Evolutionary conservation across 2,888 invertebrate species (phyloP), one percentile per base, ranked within the genome.

Genomic region (Athripsodes cinereus): DNA sequence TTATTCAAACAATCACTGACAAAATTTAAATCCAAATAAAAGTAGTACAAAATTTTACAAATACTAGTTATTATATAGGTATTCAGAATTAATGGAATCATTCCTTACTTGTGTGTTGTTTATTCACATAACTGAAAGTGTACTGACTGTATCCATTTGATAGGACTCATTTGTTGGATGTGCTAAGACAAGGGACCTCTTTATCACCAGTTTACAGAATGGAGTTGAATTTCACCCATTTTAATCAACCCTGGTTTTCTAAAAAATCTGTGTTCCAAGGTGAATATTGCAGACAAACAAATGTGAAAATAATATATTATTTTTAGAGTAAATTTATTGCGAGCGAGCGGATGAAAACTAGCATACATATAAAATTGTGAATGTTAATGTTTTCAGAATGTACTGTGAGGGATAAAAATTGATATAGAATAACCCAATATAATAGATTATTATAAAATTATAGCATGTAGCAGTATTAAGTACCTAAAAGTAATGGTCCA

Each of bases 181-280:
- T 60, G 61, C 63, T 52, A 18, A 34, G 58, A 61, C 63, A 63
- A 61, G 63, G 63, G 63, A 63, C 63, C 63, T 52, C n/a, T 52
- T n/a, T 20, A 53, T 16, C 35, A 46, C 21, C 48, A 55, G 31
- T 54, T 46, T 52, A 40, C 40, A 40, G 40, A 13, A 40, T 40
- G 40, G 13, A n/a, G n/a, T n/a, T n/a, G n/a, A 40, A n/a, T 13
- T 40, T 13, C 26, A 26, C 26, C 26, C 3, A 26, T 26, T 26
- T 26, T 26, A 3, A 26, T 26, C 26, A 6, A 26, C 26, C 10
- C 26, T 6, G 26, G 3, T 26, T n/a, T n/a, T n/a, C n/a, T n/a
- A n/a, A n/a, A 26, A 3, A 26, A 26, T 26, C 26, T 6, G 26
- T 10, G 26, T 26, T 6, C 26, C 3, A 10, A 26, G n/a, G n/a